Evolutionary conservation across 2,113 vertebrate species (phyloP).

Genomic region (Montifringilla adamsi): DNA sequence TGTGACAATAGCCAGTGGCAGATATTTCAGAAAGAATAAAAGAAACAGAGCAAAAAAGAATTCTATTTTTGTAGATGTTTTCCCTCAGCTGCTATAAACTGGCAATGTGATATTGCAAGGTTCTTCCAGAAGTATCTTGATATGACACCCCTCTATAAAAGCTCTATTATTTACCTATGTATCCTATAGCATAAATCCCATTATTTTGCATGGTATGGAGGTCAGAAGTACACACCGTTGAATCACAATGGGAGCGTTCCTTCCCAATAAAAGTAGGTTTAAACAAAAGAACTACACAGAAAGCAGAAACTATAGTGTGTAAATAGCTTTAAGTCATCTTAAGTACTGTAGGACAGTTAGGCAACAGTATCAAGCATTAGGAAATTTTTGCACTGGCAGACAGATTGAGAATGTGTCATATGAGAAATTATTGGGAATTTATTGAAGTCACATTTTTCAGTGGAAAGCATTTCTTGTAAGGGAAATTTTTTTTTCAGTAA

Average conservation of each 20-base stretch:
- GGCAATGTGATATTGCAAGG: background rate
- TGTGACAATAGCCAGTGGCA: background rate
- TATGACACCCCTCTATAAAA: background rate
- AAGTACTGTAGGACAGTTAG: background rate
- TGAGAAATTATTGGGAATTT: background rate
- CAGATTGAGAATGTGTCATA: background rate
- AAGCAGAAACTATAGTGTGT: background rate
- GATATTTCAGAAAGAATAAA: conserved; percentile 11
- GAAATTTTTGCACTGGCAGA: background rate
- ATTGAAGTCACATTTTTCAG: background rate
- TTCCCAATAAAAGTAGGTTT: background rate
- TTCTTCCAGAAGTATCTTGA: background rate
- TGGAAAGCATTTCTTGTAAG: background rate
- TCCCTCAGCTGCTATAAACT: background rate
- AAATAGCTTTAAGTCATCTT: background rate
- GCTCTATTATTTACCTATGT: background rate
- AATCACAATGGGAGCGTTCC: background rate
- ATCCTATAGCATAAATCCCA: background rate
- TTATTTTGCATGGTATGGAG: background rate
- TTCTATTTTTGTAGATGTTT: background rate
- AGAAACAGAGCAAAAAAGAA: background rate
- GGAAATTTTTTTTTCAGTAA: background rate
- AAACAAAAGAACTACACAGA: background rate
- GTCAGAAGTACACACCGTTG: background rate
- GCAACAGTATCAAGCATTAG: background rate